Percentiles rank a stretch among this genome's conserved stretches.
phyloP scores from a whole-genome alignment of 2,113 vertebrate species.

The Stegostoma tigrinum region DNA sequence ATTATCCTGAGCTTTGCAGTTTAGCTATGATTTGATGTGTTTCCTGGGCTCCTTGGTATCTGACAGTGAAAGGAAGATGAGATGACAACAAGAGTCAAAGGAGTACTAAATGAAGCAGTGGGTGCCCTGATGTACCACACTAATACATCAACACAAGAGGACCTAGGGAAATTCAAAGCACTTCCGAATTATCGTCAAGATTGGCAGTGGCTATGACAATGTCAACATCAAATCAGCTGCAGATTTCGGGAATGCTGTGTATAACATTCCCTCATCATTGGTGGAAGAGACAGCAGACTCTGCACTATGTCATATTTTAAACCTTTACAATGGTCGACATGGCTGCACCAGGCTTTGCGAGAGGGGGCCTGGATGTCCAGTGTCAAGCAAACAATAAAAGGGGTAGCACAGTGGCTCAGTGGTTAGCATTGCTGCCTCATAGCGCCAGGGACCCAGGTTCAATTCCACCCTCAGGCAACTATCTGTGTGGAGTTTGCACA shows the following conservation, averaged over 20 bases:
- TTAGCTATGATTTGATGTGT: neutral
- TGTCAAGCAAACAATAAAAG: constrained; percentile 58
- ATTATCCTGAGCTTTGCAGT: neutral
- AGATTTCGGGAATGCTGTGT: constrained; percentile 80
- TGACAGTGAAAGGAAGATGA: neutral
- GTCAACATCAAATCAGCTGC: constrained; percentile 81
- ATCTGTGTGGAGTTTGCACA: no score
- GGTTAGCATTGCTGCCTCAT: no score
- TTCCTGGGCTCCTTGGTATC: neutral
- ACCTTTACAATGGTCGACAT: constrained; percentile 80
- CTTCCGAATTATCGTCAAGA: constrained; percentile 76
- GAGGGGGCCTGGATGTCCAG: constrained; percentile 77
- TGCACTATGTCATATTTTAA: constrained; percentile 79
- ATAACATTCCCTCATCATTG: constrained; percentile 75
- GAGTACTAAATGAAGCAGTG: constrained; percentile 78
- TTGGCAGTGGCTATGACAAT: constrained; percentile 80
- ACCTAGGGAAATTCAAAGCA: constrained; percentile 83
- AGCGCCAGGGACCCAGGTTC: no score
- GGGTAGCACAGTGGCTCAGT: no score
- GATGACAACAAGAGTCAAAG: neutral
- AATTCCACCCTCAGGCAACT: no score
- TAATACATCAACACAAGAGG: constrained; percentile 78
- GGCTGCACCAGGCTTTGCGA: constrained; percentile 80
- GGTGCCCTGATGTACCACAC: constrained; percentile 83
- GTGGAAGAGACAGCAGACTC: constrained; percentile 86